A percentile compares a stretch with the other conserved stretches of the same genome.
phyloP scores from a whole-genome alignment of 2,797 vertebrate genomes.

The Karalla daura region DNA sequence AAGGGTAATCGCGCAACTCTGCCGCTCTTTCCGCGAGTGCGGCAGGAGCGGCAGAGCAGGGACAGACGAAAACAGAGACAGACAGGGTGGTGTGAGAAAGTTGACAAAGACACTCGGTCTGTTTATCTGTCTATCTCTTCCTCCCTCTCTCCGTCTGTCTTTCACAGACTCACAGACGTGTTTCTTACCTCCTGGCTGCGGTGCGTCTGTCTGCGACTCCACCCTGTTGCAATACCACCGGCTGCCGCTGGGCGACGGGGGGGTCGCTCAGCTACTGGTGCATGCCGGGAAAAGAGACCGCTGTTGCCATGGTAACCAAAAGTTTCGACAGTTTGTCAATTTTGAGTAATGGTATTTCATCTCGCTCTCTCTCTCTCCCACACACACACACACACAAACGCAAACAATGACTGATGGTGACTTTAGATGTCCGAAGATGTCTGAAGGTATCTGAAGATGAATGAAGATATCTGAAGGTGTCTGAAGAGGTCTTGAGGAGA shows the following conservation, averaged over 20 bases:
- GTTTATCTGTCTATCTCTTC: too few species aligned
- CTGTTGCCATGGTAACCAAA: conserved; percentile 46
- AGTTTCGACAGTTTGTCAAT: conserved; percentile 4
- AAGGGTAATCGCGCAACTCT: too few species aligned
- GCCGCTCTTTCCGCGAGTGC: not conserved
- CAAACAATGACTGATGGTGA: too few species aligned
- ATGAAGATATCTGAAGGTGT: too few species aligned
- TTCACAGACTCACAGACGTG: too few species aligned
- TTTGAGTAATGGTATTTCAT: too few species aligned
- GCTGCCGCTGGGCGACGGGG: conserved; percentile 18
- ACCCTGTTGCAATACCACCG: conserved; percentile 40
- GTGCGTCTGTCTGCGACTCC: conserved; percentile 49
- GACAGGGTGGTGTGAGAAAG: not conserved
- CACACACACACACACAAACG: too few species aligned
- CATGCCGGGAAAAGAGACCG: conserved; percentile 52
- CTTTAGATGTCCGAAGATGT: too few species aligned
- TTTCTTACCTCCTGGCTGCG: conserved; percentile 56
- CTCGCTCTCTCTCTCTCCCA: too few species aligned
- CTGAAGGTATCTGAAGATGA: too few species aligned
- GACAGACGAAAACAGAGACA: not conserved
- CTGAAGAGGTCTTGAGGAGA: too few species aligned
- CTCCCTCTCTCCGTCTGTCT: too few species aligned
- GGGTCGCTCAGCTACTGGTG: conserved; percentile 21
- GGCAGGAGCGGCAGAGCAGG: not conserved
- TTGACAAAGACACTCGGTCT: not conserved